phyloP scores from a whole-genome alignment of 2,113 vertebrate genomes.

The Maccullochella peelii region DNA sequence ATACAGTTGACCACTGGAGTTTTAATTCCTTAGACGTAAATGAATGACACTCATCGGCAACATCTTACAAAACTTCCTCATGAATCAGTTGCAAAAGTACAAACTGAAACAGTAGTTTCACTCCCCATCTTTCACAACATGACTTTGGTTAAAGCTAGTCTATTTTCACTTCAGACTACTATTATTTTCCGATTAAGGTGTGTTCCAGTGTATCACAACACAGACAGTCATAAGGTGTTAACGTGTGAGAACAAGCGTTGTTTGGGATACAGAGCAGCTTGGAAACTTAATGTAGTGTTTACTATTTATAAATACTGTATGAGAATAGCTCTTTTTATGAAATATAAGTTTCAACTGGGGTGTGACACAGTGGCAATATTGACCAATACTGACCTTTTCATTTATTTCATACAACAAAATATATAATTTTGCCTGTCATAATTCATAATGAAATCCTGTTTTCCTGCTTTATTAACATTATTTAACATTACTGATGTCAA shows the following conservation, averaged over 20 bases:
- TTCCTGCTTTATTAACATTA: neutral
- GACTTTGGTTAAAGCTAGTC: neutral
- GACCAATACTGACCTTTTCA: neutral
- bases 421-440: no score
- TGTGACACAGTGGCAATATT: neutral
- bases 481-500: no score
- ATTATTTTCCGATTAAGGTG: neutral
- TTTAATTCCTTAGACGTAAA: constrained; percentile 59
- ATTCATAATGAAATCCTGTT: neutral
- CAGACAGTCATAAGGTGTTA: neutral
- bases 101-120: constrained; percentile 44
- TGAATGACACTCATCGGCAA: constrained; percentile 16
- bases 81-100: constrained; percentile 47
- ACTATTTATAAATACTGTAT: constrained; percentile 41
- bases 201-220: constrained; percentile 17
- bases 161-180: neutral
- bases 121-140: constrained; percentile 15
- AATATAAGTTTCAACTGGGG: neutral
- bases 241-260: constrained; percentile 7
- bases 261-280: constrained; percentile 33
- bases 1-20: neutral
- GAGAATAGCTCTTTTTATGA: neutral
- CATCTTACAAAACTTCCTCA: constrained; percentile 57
- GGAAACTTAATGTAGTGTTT: constrained; percentile 17
- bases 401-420: neutral